A percentile compares a stretch with the other conserved stretches of the same genome.
Conservation (phyloP, 2,797 vertebrate genomes). For the Thamnophis elegans region DNA sequence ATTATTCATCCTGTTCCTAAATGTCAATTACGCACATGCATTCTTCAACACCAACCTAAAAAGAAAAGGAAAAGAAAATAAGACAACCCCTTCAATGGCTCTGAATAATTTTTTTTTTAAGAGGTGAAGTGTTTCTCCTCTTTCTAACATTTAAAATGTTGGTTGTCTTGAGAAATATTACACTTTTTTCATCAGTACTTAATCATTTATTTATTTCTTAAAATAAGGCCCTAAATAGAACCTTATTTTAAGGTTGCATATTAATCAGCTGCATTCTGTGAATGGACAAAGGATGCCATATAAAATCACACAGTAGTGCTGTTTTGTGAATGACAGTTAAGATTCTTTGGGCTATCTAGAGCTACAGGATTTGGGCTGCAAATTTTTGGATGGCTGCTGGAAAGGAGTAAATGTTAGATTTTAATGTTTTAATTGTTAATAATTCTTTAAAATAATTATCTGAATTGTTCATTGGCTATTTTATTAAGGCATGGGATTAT, state of each 20-base stretch:
- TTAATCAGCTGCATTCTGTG: slow-evolving; percentile 1
- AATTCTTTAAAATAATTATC: too few relatives aligned
- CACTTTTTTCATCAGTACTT: background rate
- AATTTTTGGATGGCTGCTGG: too few relatives aligned
- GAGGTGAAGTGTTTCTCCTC: background rate
- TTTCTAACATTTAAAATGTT: background rate
- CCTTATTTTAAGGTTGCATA: background rate
- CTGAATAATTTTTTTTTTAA: background rate
- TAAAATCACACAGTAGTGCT: background rate
- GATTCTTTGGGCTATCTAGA: background rate
- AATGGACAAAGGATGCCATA: too few relatives aligned
- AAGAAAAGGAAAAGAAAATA: background rate
- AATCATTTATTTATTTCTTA: background rate
- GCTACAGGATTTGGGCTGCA: too few relatives aligned
- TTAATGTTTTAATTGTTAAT: too few relatives aligned
- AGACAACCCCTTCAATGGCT: too few relatives aligned
- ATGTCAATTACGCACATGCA: too few relatives aligned
- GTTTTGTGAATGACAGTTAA: background rate
- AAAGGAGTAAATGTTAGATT: too few relatives aligned
- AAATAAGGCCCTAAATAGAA: slow-evolving; percentile 19
- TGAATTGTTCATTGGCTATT: too few relatives aligned
- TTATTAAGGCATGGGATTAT: too few relatives aligned
- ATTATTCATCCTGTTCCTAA: too few relatives aligned
- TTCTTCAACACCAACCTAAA: too few relatives aligned
- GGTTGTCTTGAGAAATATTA: background rate